Percentiles rank a stretch among this genome's conserved stretches.
Evolutionary conservation across 2,888 invertebrate genomes (phyloP).

Genomic region (Allophyes oxyacanthae): DNA sequence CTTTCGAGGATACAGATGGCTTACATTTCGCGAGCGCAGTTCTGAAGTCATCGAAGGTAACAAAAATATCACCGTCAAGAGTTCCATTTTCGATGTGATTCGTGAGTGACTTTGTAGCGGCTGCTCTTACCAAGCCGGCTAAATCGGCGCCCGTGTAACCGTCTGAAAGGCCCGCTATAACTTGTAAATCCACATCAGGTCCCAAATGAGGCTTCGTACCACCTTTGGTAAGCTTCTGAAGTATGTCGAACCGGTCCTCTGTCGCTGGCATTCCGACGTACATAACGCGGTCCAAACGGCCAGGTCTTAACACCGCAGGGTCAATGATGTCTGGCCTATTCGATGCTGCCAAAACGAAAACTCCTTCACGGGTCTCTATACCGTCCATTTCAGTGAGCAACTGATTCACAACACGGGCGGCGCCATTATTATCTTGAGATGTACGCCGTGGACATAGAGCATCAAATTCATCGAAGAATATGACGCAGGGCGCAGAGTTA

Average conservation of each 20-base stretch:
- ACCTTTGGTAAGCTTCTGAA: slow-evolving; percentile 96
- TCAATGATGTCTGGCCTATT: slow-evolving; percentile 99
- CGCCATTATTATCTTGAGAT: slow-evolving; percentile 92
- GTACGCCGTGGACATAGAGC: slow-evolving; percentile 97
- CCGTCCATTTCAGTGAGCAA: slow-evolving; percentile 99
- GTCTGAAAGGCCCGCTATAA: slow-evolving; percentile 91
- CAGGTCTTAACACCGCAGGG: slow-evolving; percentile 96
- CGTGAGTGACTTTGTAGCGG: slow-evolving; percentile 94
- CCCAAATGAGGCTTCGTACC: slow-evolving; percentile 94
- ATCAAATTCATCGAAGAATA: slow-evolving; percentile 99
- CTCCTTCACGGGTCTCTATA: slow-evolving; percentile 96
- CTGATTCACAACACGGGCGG: slow-evolving; percentile 98
- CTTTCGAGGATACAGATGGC: slow-evolving; percentile 96
- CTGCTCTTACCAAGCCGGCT: slow-evolving; percentile 96
- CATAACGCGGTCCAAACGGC: slow-evolving; percentile 96
- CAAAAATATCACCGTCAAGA: slow-evolving; percentile 88
- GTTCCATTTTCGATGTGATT: slow-evolving; percentile 91
- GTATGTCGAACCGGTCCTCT: slow-evolving; percentile 95
- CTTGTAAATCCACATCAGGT: slow-evolving; percentile 93
- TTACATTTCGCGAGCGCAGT: slow-evolving; percentile 93
- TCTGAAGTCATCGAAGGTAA: slow-evolving; percentile 93
- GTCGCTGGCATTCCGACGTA: slow-evolving; percentile 96
- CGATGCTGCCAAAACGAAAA: slow-evolving; percentile 98
- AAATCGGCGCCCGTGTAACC: slow-evolving; percentile 98
- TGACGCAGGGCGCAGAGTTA: slow-evolving; percentile 98